Evolutionary conservation across 2,797 vertebrate genomes (phyloP), one percentile per base, ranked within the genome.

Genomic region (Anniella stebbinsi): DNA sequence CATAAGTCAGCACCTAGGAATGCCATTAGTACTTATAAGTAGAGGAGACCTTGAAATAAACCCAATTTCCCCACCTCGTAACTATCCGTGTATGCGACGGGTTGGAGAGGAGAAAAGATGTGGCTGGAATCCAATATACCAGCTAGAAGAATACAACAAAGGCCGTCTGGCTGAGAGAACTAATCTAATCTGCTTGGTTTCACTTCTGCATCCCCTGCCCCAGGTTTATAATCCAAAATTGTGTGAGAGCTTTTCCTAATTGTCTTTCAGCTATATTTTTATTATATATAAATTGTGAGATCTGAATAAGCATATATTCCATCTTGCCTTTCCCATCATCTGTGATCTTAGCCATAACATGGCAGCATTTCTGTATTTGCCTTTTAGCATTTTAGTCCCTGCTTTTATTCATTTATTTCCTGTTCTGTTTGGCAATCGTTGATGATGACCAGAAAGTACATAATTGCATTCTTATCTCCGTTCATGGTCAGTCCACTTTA

Each of bases 171-270:
- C 3, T n/a, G 17, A 4, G 23, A 23, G 30, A 93, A 92, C 89
- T 93, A 45, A 76, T 30, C 78, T 94, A 94, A 94, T 94, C 90
- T 0, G 13, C 93, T 95, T 95, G 91, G 86, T 88, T 94, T 96
- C 93, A 94, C 91, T 94, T 95, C 89, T 96, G 92, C 91, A 63
- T 21, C 60, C 60, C 60, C 21, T 21, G 17, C 93, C 93, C 75
- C 93, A 87, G 94, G 91, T 95, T 91, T 73, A 95, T 95, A 84
- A 95, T 94, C 92, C 92, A 96, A 93, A 70, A 91, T 94, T 91
- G 18, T 51, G 48, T 57, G 33, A 4, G 94, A 93, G 94, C 9
- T 95, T 95, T 93, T 95, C 85, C 90, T 93, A 83, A 94, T 92
- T 95, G 93, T 93, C 93, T 93, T 94, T 91, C 92, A 95, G 88